Base-by-base conservation (phyloP, 2,888 invertebrate genomes). In the Caenorhabditis angaria region DNA sequence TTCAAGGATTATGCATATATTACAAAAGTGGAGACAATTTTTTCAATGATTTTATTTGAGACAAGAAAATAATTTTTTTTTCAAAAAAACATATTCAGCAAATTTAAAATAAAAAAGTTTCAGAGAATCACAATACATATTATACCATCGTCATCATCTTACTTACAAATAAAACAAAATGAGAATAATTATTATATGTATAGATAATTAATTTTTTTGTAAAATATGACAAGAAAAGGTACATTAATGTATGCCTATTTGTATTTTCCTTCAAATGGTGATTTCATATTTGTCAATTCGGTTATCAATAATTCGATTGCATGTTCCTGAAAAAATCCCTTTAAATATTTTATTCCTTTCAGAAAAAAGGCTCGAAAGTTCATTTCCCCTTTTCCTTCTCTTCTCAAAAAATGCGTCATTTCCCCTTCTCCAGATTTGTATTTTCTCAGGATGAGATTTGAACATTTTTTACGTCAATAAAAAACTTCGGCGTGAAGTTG, bases 211-310 rank as follows among this genome's bases (percentile, higher is more conserved):
- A n/a, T n/a, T n/a, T n/a, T n/a, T n/a, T n/a, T 12, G 41, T 41
- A 41, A 41, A 41, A 41, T 41, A 18, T 41, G 41, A 41, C 10
- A 32, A 32, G 12, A 32, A 32, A 12, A 32, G 18, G 18, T 41
- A 41, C 41, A 41, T 12, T 41, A 41, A 41, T 41, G 41, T 18
- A 12, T 41, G 3, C 5, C 24, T 65, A 61, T 12, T 64, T 64
- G 10, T 71, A 58, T 55, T 60, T 63, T 50, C 70, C 59, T 24
- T 78, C 78, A 27, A 81, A 77, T 8, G 85, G 85, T 51, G 81
- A 81, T 20, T 66, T 65, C 85, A 85, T 86, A 35, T 71, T 71
- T 22, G 70, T 60, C 2, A 85, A 70, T 25, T 84, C 82, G 22
- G 76, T 69, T 57, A 85, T 82, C 35, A 85, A 60, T 24, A 78